Conservation (phyloP, 2,113 vertebrate genomes). For the Acrocephalus kingi region DNA sequence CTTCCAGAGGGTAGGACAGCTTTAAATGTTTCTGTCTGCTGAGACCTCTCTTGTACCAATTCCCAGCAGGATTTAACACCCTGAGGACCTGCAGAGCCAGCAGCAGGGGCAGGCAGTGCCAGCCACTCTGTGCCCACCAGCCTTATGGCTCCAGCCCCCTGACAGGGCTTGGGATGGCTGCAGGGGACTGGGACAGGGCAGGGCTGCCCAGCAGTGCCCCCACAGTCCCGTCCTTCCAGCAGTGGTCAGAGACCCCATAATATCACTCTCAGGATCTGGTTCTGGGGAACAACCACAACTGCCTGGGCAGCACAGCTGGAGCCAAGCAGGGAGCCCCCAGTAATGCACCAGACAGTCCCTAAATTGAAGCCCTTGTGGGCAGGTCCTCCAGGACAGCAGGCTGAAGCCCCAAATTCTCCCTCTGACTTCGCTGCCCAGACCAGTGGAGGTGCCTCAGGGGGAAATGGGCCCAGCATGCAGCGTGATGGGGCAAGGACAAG, state of each 20-base stretch:
- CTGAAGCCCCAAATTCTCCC: not conserved
- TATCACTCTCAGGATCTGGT: rapidly evolving
- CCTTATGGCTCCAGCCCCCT: not conserved
- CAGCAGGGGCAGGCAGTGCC: not conserved
- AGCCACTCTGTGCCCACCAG: not conserved
- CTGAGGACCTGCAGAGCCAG: not conserved
- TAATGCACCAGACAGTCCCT: not conserved
- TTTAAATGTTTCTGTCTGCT: not conserved
- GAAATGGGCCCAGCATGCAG: not conserved
- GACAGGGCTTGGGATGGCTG: not conserved
- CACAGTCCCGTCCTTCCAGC: rapidly evolving
- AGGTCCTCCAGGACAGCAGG: not conserved
- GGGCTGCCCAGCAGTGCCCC: not conserved
- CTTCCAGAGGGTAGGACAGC: not conserved
- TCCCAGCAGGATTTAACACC: not conserved
- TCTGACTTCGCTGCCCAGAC: not conserved
- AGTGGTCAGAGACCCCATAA: not conserved
- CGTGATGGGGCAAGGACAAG: not conserved
- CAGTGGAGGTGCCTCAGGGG: not conserved
- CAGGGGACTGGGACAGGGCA: not conserved
- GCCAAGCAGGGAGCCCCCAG: not conserved
- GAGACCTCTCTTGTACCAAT: not conserved
- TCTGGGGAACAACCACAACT: not conserved
- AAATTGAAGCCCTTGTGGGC: rapidly evolving
- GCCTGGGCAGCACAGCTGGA: not conserved